Evolutionary conservation across 2,113 vertebrate genomes (phyloP).

Genomic region (Oryzias celebensis): DNA sequence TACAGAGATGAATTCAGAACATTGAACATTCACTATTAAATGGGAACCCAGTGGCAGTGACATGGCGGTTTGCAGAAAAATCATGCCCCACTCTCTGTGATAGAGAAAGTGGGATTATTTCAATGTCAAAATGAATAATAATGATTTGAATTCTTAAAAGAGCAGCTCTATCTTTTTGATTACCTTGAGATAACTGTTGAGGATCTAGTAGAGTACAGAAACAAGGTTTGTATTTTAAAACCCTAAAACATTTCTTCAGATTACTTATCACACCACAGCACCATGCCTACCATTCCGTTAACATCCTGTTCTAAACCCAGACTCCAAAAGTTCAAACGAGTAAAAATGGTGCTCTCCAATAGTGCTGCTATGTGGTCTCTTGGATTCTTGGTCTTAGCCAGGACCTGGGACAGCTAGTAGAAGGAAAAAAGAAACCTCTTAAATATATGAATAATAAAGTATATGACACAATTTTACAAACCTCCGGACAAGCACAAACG

Average conservation of each 20-base stretch:
- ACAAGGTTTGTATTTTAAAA: background rate
- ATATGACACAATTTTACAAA: no score
- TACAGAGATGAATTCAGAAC: no score
- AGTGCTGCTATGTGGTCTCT: background rate
- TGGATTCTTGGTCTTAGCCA: background rate
- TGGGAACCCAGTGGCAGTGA: background rate
- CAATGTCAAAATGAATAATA: no score
- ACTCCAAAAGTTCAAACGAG: background rate
- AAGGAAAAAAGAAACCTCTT: background rate
- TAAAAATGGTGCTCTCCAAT: background rate
- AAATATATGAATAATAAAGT: no score
- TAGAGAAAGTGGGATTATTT: no score
- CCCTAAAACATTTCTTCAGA: background rate
- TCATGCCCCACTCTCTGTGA: background rate
- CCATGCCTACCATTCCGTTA: background rate
- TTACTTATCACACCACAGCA: background rate
- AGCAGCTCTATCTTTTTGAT: background rate
- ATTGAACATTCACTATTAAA: no score
- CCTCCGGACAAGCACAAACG: no score
- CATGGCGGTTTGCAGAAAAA: background rate
- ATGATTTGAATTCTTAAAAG: no score
- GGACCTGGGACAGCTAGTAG: background rate
- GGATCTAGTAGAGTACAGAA: background rate
- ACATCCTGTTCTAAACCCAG: background rate
- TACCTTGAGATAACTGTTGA: background rate